Base-by-base conservation (phyloP, 2,797 vertebrate genomes). In the Odontamblyopus rebecca region DNA sequence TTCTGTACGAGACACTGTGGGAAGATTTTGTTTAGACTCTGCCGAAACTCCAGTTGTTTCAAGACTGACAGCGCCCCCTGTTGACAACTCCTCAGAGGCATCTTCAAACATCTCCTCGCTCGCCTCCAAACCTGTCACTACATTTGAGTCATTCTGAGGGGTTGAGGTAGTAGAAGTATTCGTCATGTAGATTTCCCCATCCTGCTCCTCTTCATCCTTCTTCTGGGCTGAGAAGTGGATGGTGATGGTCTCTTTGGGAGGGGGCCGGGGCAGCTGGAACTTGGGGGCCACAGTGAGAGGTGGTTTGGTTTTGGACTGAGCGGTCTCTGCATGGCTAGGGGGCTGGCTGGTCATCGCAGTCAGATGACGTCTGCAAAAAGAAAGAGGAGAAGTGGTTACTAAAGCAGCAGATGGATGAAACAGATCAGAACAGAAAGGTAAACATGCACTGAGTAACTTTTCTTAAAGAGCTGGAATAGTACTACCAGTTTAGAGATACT, bases 201-300 rank as follows among this genome's bases (percentile, higher is more conserved):
- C 97, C 86, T 98, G 96, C 80, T 98, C 96, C 89, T 97, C 96
- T 88, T 98, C 96, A 83, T 96, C 96, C 92, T 95, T 96, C 90
- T 96, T 96, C 69, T 95, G 91, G 78, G 96, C 96, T 68, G 96
- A 97, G 93, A 97, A 99, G 93, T 96, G 97, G 92, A 99, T 97
- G 85, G 97, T 95, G 80, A 99, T 93, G 82, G 88, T 95, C 80
- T 99, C 96, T 93, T 92, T 94, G 69, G 97, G 98, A 66, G 92
- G 84, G 0, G 96, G 96, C 83, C 94, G 92, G 68, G 97, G 96
- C 77, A 98, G 96, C 74, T 97, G 95, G 89, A 98, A 93, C 93
- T 96, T 97, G 76, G 97, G 95, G 26, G 86, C 86, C 61, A 71
- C 80, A 11, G 94, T 77, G 12, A 95, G 91, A 44, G 94, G 92